Evolutionary conservation across 2,797 vertebrate genomes (phyloP).

Genomic region (Pygocentrus nattereri): DNA sequence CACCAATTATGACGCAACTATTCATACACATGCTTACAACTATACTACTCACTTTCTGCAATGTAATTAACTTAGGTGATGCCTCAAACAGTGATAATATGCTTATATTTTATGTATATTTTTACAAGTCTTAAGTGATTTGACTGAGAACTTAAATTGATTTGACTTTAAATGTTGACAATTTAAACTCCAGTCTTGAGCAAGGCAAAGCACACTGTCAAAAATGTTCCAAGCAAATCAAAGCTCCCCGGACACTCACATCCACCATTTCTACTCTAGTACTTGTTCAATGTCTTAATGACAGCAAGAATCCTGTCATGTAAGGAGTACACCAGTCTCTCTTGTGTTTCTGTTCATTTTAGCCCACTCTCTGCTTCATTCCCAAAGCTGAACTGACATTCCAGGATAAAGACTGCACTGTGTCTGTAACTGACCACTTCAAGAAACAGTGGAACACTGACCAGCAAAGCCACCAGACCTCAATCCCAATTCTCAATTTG

Average conservation of each 20-base stretch:
- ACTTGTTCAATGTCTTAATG: too few species aligned
- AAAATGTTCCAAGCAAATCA: constrained; percentile 8
- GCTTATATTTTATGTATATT: constrained; percentile 29
- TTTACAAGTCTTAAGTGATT: neutral
- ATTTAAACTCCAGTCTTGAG: neutral
- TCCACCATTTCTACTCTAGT: too few species aligned
- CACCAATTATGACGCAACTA: constrained; percentile 55
- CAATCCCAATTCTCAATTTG: too few species aligned
- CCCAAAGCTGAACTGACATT: too few species aligned
- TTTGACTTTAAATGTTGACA: neutral
- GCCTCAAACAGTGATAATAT: constrained; percentile 32
- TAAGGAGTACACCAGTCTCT: too few species aligned
- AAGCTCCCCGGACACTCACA: neutral
- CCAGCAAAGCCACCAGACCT: too few species aligned
- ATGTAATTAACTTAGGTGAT: neutral
- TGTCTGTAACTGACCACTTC: too few species aligned
- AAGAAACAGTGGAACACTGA: too few species aligned
- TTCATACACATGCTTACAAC: constrained; percentile 25
- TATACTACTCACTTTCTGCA: constrained; percentile 10
- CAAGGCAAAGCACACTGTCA: constrained; percentile 43
- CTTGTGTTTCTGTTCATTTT: too few species aligned
- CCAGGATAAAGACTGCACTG: too few species aligned
- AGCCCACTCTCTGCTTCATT: too few species aligned
- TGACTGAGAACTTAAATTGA: constrained; percentile 6
- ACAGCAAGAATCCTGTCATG: too few species aligned